Base-by-base conservation (phyloP, 2,113 vertebrate species). In the rabbit (Oryctolagus cuniculus) region DNA sequence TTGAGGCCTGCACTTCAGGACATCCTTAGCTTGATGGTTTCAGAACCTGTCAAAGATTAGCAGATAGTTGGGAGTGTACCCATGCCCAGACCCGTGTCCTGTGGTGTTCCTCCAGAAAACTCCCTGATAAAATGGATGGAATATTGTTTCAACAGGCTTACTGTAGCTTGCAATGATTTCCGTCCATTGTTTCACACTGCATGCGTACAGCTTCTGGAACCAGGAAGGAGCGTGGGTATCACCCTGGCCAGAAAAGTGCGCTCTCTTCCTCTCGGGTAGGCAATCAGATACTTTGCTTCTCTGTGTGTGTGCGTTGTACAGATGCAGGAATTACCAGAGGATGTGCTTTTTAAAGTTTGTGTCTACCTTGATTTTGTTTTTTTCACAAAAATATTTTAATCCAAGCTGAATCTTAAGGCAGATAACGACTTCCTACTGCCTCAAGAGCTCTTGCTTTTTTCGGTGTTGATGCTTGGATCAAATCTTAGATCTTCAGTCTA, bases 111-210 rank as follows among this genome's bases (percentile, higher is more conserved):
- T 97, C 97, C 98, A 98, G 93, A 96, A 90, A 85, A 90, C 79
- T 80, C 74, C 96, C 95, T 94, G 98, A 97, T 98, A 97, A 97
- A 97, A 83, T 89, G 58, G 95, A 93, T 66, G 25, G 21, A 4
- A 51, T 96, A 89, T 77, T 3, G 0, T 98, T 98, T 97, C 89
- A 72, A 64, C 96, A 91, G 96, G 96, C 96, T 96, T 64, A 95
- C 98, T 91, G 97, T 98, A 93, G 75, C 96, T 93, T 75, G 89
- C 69, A 95, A 94, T 97, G 83, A 98, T 98, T 98, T 98, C 98
- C 97, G 91, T 95, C 96, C 53, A 98, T 98, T 98, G 98, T 98
- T 98, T 95, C 77, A 82, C 73, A 95, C 92, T 97, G 96, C 89
- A 92, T 97, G 96, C 95, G 95, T 90, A 80, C 93, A 85, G 89